These are phyloP conservation scores for Lithophane socia DNA, from an alignment of 2,888 invertebrate species.

Conservation along the genomic window DNA sequence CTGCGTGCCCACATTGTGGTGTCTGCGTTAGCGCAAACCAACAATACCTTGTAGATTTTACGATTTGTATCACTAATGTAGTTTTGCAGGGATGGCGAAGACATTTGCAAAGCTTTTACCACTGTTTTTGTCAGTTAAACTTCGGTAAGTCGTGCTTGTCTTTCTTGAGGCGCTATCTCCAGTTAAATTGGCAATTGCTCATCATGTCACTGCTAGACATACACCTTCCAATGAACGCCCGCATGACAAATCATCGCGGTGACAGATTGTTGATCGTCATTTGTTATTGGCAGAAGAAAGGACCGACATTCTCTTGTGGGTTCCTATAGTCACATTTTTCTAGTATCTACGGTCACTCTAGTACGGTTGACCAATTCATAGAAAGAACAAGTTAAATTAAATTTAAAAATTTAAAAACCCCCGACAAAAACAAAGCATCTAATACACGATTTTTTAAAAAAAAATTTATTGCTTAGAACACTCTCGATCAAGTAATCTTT, in stretches of 20 bases:
- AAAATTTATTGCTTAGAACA: too few relatives aligned
- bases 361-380: background rate
- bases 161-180: background rate
- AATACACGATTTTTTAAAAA: too few relatives aligned
- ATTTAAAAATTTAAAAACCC: too few relatives aligned
- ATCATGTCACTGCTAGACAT: background rate
- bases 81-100: constrained; percentile 22
- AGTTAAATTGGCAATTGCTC: background rate
- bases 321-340: background rate
- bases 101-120: background rate
- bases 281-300: background rate
- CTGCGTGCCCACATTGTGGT: constrained; percentile 45
- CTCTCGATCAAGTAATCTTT: too few relatives aligned
- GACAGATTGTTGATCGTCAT: background rate
- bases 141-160: background rate
- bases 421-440: too few relatives aligned
- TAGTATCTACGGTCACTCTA: background rate
- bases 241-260: background rate
- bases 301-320: background rate
- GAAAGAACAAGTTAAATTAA: background rate
- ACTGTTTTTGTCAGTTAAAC: background rate
- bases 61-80: constrained; percentile 45
- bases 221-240: background rate
- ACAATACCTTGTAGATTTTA: constrained; percentile 49
- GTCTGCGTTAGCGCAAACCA: constrained; percentile 38